Evolutionary conservation across 2,113 vertebrate genomes (phyloP), one percentile per base, ranked within the genome.

Genomic region (Heloderma charlesbogerti): DNA sequence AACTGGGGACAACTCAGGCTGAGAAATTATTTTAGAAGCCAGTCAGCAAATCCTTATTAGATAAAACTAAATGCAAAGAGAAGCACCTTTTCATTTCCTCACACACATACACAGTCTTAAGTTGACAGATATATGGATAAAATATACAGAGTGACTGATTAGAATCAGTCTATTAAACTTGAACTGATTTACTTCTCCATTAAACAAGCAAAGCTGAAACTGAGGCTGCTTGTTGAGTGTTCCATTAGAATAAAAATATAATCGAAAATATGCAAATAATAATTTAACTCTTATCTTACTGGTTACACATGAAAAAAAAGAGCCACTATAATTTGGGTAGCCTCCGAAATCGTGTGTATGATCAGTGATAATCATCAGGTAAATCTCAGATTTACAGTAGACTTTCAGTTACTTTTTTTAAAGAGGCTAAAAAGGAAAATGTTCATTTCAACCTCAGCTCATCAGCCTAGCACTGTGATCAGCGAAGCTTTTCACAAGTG

Each of bases 401-500:
- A n/a, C 40, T 51, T n/a, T 22, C 45, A 18, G 48, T 77, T 18
- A 37, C 4, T 82, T 71, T 43, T 75, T 25, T 20, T 18, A 51
- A 60, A 72, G 71, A 37, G 15, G 8, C 60, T 7, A 54, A 57
- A 34, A 89, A 83, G 45, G 2, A n/a, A 84, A 84, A 63, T 29
- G 37, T 67, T 78, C 43, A 84, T 90, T 77, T 51, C 88, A 67
- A 79, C 43, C 57, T 67, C 34, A 20, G 43, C 60, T 54, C 48
- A 85, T 78, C 82, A 78, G 57, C 57, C 43, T 22, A 78, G 82
- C 72, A 20, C 9, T 63, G 43, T 67, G 81, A 77, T 90, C 82
- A 67, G 54, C 18, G 16, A 90, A 71, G 88, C 63, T 89, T 82
- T 51, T 67, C 88, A 71, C 45, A 89, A 89, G 67, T 78, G 81